Evolutionary conservation across 2,888 invertebrate species (phyloP), one percentile per base, ranked within the genome.

Genomic region (Ethmia dodecea): DNA sequence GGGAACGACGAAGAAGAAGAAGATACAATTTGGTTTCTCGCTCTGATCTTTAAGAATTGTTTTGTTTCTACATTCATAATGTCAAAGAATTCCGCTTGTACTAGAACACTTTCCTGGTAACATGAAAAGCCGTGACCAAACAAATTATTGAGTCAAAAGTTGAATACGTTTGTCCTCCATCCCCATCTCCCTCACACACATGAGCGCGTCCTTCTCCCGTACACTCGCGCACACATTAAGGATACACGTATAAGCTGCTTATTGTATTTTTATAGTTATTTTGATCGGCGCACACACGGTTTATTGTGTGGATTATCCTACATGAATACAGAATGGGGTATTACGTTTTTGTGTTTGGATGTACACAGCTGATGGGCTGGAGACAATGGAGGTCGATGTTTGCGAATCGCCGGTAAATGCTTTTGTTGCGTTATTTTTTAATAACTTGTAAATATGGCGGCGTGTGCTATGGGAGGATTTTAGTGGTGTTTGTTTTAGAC

Each of bases 191-290:
- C 37, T 33, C 38, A 48, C 42, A n/a, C 38, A 29, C 42, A 46
- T 45, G 22, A 30, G 15, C 24, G 15, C 37, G 18, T 70, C 64
- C 40, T 51, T 38, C 28, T 63, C 55, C 26, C 31, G 56, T 63
- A 69, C 64, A 67, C 43, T 66, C 70, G 52, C 62, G 53, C 64
- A 64, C 71, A 64, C 60, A 76, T 74, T 69, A 70, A 69, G 69
- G 71, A 66, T 73, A 80, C 80, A 79, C 60, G 74, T 60, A 66
- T 80, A 81, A 79, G 80, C 81, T 74, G 72, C 80, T 81, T 78
- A 83, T 81, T 83, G 81, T 84, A 80, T 77, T 81, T 84, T 84
- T 83, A 83, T 83, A 81, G 81, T 81, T 84, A 84, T 84, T 84
- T 81, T 81, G 81, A 83, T 84, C 75, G 77, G 58, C 52, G 49